Conservation (phyloP, 2,113 vertebrate genomes). For the Hippoglossus stenolepis region DNA sequence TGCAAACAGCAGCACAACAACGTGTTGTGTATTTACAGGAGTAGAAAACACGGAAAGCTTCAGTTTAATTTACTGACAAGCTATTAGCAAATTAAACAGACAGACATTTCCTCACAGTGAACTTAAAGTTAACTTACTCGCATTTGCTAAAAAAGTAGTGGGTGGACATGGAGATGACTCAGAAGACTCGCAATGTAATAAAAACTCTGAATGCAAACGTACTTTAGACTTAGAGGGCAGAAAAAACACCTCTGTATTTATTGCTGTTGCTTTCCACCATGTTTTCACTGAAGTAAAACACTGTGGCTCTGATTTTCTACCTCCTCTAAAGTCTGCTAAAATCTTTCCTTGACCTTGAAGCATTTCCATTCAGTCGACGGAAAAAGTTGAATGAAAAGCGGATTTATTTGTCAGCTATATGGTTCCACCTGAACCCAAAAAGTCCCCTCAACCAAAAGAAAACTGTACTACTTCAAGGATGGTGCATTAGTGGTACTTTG, state of each 20-base stretch:
- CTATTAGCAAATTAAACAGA: neutral
- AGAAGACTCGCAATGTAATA: too few species aligned
- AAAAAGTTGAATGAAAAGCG: neutral
- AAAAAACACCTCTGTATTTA: neutral
- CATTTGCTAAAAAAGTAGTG: neutral
- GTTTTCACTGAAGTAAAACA: neutral
- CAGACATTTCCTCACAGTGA: neutral
- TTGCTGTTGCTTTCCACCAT: neutral
- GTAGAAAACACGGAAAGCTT: neutral
- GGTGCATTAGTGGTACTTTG: neutral
- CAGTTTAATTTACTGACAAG: neutral
- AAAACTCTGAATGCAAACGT: neutral
- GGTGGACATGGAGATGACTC: too few species aligned
- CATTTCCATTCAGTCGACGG: neutral
- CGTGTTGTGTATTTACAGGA: neutral
- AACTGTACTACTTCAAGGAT: neutral
- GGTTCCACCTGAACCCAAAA: neutral
- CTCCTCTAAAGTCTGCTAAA: neutral
- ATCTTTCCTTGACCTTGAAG: slow-evolving; percentile 16
- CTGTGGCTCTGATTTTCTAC: slow-evolving; percentile 9
- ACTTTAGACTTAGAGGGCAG: neutral
- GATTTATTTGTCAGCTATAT: neutral
- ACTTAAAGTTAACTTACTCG: neutral
- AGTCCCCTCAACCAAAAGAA: neutral
- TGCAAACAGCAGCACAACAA: neutral